phyloP scores from a whole-genome alignment of 2,888 invertebrate genomes.

The Artemia sp. region DNA sequence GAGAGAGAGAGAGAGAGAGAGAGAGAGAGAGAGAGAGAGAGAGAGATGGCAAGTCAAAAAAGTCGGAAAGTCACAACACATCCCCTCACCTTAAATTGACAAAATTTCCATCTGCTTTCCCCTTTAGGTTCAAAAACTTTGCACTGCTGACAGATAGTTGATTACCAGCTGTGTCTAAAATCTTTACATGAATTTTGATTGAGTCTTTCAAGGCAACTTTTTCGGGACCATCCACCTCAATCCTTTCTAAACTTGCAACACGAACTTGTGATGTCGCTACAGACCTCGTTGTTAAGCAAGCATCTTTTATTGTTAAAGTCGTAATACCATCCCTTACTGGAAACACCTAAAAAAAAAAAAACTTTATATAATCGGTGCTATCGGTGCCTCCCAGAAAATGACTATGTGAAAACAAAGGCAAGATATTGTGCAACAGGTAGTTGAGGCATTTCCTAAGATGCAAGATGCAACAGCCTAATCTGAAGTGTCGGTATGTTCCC shows the following conservation, averaged over 20 bases:
- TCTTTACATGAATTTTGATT: not conserved
- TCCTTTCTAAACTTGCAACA: not conserved
- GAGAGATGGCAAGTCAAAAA: too few relatives aligned
- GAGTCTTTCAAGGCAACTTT: not conserved
- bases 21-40: too few relatives aligned
- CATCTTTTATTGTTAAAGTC: not conserved
- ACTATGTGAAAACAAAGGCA: too few relatives aligned
- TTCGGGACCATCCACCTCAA: constrained; percentile 2
- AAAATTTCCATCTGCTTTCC: constrained; percentile 7
- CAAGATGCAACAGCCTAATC: too few relatives aligned
- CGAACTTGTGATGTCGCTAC: not conserved
- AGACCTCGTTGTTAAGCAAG: not conserved
- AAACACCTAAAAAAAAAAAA: not conserved
- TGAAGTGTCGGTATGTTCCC: too few relatives aligned
- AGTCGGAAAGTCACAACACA: not conserved
- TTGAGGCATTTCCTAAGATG: too few relatives aligned
- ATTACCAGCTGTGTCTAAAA: not conserved
- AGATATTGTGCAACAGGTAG: too few relatives aligned
- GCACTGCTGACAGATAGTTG: not conserved
- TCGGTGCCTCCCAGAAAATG: too few relatives aligned
- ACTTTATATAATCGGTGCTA: too few relatives aligned
- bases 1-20: too few relatives aligned
- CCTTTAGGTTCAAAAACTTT: constrained; percentile 1
- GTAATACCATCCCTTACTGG: not conserved
- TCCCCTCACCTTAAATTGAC: not conserved